Evolutionary conservation across 2,797 vertebrate species (phyloP).

Genomic region (Danio choprae): DNA sequence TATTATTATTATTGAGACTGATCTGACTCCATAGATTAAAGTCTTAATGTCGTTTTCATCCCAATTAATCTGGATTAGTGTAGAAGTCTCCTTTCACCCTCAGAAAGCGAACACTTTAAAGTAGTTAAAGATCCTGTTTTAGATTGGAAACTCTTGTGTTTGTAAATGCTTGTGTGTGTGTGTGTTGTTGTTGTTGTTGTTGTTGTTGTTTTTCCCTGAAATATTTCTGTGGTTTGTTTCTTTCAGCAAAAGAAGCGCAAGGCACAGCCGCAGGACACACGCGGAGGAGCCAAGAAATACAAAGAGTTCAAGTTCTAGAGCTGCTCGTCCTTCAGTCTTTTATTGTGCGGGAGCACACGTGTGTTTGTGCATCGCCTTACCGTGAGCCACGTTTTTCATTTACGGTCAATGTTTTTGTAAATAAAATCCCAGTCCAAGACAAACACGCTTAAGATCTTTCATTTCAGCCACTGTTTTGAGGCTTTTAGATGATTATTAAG

Average conservation of each 20-base stretch:
- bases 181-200: too few relatives aligned
- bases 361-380: not conserved
- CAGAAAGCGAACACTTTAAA: too few relatives aligned
- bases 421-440: conserved; percentile 54
- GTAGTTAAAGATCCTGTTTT: too few relatives aligned
- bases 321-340: conserved; percentile 15
- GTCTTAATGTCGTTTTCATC: too few relatives aligned
- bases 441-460: not conserved
- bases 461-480: not conserved
- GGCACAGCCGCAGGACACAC: conserved; percentile 89
- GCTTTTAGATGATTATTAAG: not conserved
- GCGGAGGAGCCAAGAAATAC: conserved; percentile 91
- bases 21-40: too few relatives aligned
- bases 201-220: not conserved
- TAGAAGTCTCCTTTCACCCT: too few relatives aligned
- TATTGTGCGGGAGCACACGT: not conserved
- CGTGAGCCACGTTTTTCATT: conserved; percentile 7
- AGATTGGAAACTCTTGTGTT: not conserved
- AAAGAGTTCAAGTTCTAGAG: conserved; percentile 94
- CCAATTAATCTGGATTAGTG: too few relatives aligned
- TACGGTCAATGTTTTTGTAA: conserved; percentile 56
- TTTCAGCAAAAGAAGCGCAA: conserved; percentile 93
- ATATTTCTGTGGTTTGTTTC: not conserved
- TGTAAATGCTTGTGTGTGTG: not conserved
- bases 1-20: too few relatives aligned